Base-by-base conservation (phyloP, 1,140 invertebrate species). In the Dreissena polymorpha region DNA sequence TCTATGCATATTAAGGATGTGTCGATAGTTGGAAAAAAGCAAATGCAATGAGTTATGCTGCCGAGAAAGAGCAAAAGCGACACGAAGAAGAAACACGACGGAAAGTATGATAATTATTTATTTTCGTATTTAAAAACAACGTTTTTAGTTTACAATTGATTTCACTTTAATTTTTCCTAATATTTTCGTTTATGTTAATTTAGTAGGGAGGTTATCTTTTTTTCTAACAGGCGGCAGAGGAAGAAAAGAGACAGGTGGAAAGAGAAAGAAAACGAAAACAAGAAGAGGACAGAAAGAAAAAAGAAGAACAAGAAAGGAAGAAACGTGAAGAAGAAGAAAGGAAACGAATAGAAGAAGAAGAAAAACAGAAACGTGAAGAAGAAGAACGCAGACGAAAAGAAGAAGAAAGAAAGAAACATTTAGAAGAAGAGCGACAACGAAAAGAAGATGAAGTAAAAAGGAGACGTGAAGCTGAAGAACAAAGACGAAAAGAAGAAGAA, bases 281-380 rank as follows among this genome's bases (percentile, higher is more conserved):
- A 21, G 73, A 75, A n/a, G 73, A 75, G 23, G n/a, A 75, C 12
- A 64, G 18, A 21, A 8, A 50, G 49, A 39, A 60, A 16, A 21
- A 27, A 50, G 73, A 75, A 39, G 27, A 49, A 64, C 13, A 49
- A 63, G 73, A 75, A 65, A 75, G 39, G 21, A 8, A 23, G 23
- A n/a, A 25, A 27, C 57, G 39, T 23, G 73, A 75, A 75, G 25
- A 27, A 65, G 27, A 49, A 65, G 73, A 75, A 65, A 7, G 16
- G 25, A 49, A 23, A 21, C 13, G 29, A 50, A 29, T 25, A 49
- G 73, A 75, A 21, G 60, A 75, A 50, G 57, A 65, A 65, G 73
- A 75, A 50, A 55, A 57, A 18, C 5, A 65, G 27, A n/a, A 60
- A 23, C 57, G 16, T 10, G 57, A 60, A 60, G 57, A 60, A 60